Percentiles rank a stretch among this genome's conserved stretches.
Evolutionary conservation across 2,113 vertebrate genomes (phyloP).

Genomic region (Charina bottae): DNA sequence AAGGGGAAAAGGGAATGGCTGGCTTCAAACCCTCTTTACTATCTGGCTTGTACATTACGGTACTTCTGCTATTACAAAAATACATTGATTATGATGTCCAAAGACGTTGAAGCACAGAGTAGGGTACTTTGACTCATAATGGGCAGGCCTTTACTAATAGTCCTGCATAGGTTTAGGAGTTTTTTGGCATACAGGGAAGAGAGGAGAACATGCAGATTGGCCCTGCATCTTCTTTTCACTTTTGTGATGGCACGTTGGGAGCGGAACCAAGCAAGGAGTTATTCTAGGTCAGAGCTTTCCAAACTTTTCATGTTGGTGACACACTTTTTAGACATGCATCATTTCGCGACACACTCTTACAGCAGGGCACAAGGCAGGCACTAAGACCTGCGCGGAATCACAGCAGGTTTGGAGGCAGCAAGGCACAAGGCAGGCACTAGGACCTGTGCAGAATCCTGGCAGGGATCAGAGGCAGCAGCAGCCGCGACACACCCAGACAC

Average conservation of each 20-base stretch:
- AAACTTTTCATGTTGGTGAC: too few species aligned
- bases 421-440: too few species aligned
- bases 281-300: too few species aligned
- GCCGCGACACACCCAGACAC: too few species aligned
- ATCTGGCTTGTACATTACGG: constrained; percentile 16
- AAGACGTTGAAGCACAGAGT: not conserved
- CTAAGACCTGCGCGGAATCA: too few species aligned
- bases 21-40: not conserved
- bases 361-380: too few species aligned
- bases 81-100: not conserved
- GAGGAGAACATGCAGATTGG: not conserved
- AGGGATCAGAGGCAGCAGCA: too few species aligned
- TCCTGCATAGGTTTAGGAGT: not conserved
- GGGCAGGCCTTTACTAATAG: constrained; percentile 25
- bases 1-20: constrained; percentile 4
- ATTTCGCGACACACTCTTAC: too few species aligned
- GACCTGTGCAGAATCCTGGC: too few species aligned
- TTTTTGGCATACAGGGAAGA: not conserved
- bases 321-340: too few species aligned
- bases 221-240: not conserved
- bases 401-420: too few species aligned
- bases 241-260: not conserved
- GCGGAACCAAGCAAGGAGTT: not conserved
- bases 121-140: not conserved
- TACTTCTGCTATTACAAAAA: not conserved